Base-by-base conservation (phyloP, 2,797 vertebrate genomes). In the Typhlichthys subterraneus region DNA sequence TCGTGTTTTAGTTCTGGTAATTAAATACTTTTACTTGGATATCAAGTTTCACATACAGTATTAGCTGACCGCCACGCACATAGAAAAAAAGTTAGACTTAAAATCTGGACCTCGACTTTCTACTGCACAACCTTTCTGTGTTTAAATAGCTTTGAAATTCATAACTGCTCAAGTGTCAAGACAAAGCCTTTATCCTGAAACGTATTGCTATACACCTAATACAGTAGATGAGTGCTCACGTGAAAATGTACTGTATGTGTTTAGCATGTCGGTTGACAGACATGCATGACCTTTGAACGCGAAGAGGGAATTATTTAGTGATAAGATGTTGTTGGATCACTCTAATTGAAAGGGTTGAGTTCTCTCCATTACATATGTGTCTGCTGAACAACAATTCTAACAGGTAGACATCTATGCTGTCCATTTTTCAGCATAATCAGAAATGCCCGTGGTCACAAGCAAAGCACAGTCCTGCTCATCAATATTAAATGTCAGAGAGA, bases 321-420 rank as follows among this genome's bases (percentile, higher is more conserved):
- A 46, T 56, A 33, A 31, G 19, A 53, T 50, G n/a, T 56, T 60
- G 51, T 52, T 47, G 38, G 62, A 60, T 33, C n/a, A 23, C 63
- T 11, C 11, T 29, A 52, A 19, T 38, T 33, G 15, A 45, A 57
- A 66, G 53, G 12, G 23, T 64, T 9, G n/a, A 42, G 12, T 11
- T 45, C 45, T 46, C 9, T 8, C 49, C n/a, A 23, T 48, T n/a
- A n/a, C n/a, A n/a, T n/a, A n/a, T 10, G 15, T 17, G 38, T 12
- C 53, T 53, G 8, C 13, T 58, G 3, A 64, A 55, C 14, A 45
- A 52, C 62, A 15, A 33, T 53, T 58, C 23, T 19, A 56, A 31
- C 13, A 48, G 11, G 14, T 29, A 12, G 23, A 12, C 23, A 52
- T 42, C 12, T 17, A n/a, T 12, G 12, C 19, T 29, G 55, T 52